These are phyloP conservation scores for Hoplodrina blanda DNA, from an alignment of 2,888 invertebrate genomes.

Conservation along the genomic window DNA sequence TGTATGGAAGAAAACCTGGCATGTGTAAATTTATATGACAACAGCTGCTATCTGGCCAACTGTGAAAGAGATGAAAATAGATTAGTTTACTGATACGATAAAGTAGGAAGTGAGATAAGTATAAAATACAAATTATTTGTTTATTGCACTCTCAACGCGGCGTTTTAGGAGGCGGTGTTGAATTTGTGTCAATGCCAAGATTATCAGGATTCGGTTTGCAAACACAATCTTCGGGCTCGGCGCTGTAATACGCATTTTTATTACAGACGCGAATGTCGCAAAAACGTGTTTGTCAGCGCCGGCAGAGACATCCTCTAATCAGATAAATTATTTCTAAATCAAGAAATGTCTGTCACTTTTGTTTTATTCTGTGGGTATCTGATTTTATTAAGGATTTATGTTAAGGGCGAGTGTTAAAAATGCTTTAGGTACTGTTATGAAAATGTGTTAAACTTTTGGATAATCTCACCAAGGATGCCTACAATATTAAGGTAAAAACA, in stretches of 20 bases:
- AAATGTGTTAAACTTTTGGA: not conserved
- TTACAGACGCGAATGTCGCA: not conserved
- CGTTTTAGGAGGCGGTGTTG: slow-evolving; percentile 13
- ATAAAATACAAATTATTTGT: slow-evolving; percentile 40
- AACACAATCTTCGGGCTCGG: not conserved
- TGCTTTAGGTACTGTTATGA: not conserved
- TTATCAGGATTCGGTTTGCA: slow-evolving; percentile 6
- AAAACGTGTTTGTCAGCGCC: not conserved
- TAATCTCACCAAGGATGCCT: slow-evolving; percentile 14
- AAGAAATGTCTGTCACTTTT: slow-evolving; percentile 3
- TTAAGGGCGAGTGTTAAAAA: slow-evolving; percentile 11
- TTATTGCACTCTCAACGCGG: slow-evolving; percentile 27
- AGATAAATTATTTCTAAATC: not conserved
- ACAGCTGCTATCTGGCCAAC: slow-evolving; percentile 49
- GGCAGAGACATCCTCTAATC: not conserved
- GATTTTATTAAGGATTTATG: too few relatives aligned
- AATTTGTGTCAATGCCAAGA: slow-evolving; percentile 40
- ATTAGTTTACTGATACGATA: slow-evolving; percentile 52
- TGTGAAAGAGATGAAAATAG: slow-evolving; percentile 48
- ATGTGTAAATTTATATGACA: slow-evolving; percentile 29
- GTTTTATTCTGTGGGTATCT: not conserved
- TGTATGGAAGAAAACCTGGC: slow-evolving; percentile 38
- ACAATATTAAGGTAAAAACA: not conserved
- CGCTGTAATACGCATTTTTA: not conserved
- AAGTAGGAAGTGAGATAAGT: slow-evolving; percentile 42